These are phyloP conservation scores for Ammospiza nelsoni DNA, from an alignment of 2,113 vertebrate species.

Conservation along the genomic window DNA sequence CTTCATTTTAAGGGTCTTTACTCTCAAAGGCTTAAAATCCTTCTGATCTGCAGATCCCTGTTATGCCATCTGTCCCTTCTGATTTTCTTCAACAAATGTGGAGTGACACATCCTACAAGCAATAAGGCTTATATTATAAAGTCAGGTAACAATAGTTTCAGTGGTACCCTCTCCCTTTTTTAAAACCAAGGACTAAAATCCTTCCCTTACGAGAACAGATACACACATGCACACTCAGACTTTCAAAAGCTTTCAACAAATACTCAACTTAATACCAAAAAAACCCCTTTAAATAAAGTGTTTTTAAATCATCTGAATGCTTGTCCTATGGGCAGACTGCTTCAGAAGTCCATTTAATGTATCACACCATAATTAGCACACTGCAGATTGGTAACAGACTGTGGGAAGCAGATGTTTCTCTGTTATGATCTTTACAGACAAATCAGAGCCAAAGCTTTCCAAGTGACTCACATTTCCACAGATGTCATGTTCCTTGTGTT, in stretches of 20 bases:
- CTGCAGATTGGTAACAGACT: neutral
- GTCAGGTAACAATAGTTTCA: neutral
- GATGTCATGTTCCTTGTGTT: neutral
- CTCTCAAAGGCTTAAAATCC: neutral
- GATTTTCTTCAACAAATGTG: neutral
- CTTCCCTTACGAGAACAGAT: neutral
- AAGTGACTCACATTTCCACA: slow-evolving; percentile 46
- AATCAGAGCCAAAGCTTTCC: neutral
- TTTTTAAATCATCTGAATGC: neutral
- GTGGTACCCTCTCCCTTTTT: neutral
- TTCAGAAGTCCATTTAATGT: neutral
- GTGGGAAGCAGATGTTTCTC: neutral
- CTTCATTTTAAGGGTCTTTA: neutral
- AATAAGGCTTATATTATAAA: neutral
- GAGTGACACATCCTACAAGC: neutral
- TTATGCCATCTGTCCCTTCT: neutral
- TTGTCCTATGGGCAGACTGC: neutral
- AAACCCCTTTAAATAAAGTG: fast-evolving
- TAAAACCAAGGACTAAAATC: neutral
- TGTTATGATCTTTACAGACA: neutral
- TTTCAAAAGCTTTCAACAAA: neutral
- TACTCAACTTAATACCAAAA: neutral
- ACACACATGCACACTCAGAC: neutral
- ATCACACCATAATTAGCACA: neutral
- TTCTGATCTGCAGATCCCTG: neutral